Conservation (phyloP, 2,888 invertebrate genomes). For the Nemapogon koenigi region DNA sequence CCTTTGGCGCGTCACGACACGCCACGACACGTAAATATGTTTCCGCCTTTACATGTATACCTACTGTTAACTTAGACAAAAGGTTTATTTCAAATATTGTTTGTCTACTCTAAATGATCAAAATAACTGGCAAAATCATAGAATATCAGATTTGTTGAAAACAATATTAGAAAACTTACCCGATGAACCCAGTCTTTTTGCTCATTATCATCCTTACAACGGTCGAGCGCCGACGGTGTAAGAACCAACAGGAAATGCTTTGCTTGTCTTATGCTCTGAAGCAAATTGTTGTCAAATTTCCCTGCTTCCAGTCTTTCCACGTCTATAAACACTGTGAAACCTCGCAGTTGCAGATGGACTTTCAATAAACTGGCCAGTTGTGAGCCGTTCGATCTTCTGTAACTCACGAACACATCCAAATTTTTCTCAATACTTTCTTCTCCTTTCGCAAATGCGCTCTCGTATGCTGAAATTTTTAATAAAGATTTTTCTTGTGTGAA, state of each 20-base stretch:
- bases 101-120: too few relatives aligned
- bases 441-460: constrained; percentile 70
- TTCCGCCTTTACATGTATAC: too few relatives aligned
- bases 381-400: constrained; percentile 95
- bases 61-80: too few relatives aligned
- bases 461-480: constrained; percentile 64
- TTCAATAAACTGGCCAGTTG: constrained; percentile 94
- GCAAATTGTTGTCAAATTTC: constrained; percentile 96
- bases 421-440: constrained; percentile 86
- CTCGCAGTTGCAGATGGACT: constrained; percentile 94
- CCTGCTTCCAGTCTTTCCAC: constrained; percentile 98
- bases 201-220: constrained; percentile 91
- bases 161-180: constrained; percentile 63
- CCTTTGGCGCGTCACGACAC: too few relatives aligned
- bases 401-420: constrained; percentile 97
- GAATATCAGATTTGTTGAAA: too few relatives aligned
- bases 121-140: too few relatives aligned
- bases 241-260: constrained; percentile 96
- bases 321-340: constrained; percentile 97
- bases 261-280: constrained; percentile 96
- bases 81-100: too few relatives aligned
- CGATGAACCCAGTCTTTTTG: constrained; percentile 99
- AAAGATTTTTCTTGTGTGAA: constrained; percentile 9
- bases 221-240: constrained; percentile 92
- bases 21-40: too few relatives aligned